Conservation (phyloP, 2,113 vertebrate genomes). For the Caranx ignobilis region DNA sequence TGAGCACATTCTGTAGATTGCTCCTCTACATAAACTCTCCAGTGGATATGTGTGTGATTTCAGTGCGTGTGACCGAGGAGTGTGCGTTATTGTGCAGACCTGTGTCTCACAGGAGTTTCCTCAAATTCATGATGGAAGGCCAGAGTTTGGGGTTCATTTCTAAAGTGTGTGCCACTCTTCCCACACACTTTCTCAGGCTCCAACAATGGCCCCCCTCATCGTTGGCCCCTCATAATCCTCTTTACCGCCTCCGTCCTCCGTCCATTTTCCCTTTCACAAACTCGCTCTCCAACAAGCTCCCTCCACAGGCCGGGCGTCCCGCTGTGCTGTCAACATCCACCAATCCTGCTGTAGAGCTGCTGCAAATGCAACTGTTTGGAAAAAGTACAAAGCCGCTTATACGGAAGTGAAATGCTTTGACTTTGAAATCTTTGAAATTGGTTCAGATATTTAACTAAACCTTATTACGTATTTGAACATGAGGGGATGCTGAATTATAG, state of each 20-base stretch:
- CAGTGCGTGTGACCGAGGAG: background rate
- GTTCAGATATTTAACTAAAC: slow-evolving; percentile 19
- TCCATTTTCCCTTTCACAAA: slow-evolving; percentile 34
- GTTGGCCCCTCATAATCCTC: slow-evolving; percentile 79
- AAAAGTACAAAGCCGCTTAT: slow-evolving; percentile 39
- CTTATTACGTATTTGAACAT: background rate
- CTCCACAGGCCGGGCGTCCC: slow-evolving; percentile 53
- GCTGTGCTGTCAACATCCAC: slow-evolving; percentile 68
- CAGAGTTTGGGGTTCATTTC: slow-evolving; percentile 45
- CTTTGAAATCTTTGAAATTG: slow-evolving; percentile 10
- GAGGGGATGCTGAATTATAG: slow-evolving; percentile 12
- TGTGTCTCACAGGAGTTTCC: slow-evolving; percentile 55
- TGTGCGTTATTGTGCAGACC: slow-evolving; percentile 15
- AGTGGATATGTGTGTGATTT: slow-evolving; percentile 8
- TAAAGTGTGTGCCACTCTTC: slow-evolving; percentile 59
- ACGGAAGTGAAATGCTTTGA: slow-evolving; percentile 44
- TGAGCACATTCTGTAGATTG: slow-evolving; percentile 1
- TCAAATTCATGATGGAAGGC: slow-evolving; percentile 47
- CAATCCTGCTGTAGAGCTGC: slow-evolving; percentile 40
- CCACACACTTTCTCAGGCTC: slow-evolving; percentile 81
- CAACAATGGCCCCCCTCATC: slow-evolving; percentile 76
- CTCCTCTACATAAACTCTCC: slow-evolving; percentile 3
- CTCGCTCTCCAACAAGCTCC: slow-evolving; percentile 41
- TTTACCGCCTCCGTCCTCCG: slow-evolving; percentile 47
- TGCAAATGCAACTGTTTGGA: slow-evolving; percentile 41